phyloP scores from a whole-genome alignment of 2,797 vertebrate genomes.

The Valencia hispanica region DNA sequence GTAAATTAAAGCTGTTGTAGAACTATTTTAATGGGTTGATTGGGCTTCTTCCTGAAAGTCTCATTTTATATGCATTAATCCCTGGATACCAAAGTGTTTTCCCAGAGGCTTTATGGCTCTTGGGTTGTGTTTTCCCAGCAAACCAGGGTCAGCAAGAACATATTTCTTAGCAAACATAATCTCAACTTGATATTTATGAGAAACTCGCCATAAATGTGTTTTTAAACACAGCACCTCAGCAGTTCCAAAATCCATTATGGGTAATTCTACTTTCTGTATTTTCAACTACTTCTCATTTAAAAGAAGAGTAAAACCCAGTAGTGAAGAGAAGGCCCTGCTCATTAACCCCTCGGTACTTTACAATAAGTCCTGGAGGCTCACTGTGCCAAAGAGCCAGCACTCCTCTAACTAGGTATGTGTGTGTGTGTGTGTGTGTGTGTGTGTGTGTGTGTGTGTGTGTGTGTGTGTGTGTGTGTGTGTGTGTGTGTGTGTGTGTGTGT shows the following conservation, averaged over 20 bases:
- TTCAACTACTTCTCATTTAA: conserved; percentile 82
- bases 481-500: not conserved
- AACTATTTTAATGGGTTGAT: conserved; percentile 15
- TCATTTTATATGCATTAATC: conserved; percentile 5
- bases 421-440: conserved; percentile 23
- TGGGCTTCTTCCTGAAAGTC: not conserved
- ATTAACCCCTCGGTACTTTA: conserved; percentile 95
- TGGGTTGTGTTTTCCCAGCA: conserved; percentile 1
- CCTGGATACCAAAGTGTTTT: not conserved
- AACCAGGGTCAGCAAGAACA: conserved; percentile 6
- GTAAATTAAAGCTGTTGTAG: conserved; percentile 42
- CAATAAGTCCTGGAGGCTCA: conserved; percentile 89
- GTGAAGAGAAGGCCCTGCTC: conserved; percentile 87
- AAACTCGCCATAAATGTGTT: conserved; percentile 35
- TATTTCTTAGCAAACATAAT: conserved; percentile 16
- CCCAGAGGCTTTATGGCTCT: not conserved
- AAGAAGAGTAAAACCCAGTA: conserved; percentile 88
- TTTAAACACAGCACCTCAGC: conserved; percentile 32
- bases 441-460: not conserved
- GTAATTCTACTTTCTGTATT: conserved; percentile 84
- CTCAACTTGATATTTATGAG: conserved; percentile 10
- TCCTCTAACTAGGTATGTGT: conserved; percentile 84
- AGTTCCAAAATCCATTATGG: conserved; percentile 55
- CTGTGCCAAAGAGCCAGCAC: conserved; percentile 92
- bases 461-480: not conserved